A percentile compares a stretch with the other conserved stretches of the same genome.
phyloP scores from a whole-genome alignment of 2,888 invertebrate species.

The Microplitis manilae region DNA sequence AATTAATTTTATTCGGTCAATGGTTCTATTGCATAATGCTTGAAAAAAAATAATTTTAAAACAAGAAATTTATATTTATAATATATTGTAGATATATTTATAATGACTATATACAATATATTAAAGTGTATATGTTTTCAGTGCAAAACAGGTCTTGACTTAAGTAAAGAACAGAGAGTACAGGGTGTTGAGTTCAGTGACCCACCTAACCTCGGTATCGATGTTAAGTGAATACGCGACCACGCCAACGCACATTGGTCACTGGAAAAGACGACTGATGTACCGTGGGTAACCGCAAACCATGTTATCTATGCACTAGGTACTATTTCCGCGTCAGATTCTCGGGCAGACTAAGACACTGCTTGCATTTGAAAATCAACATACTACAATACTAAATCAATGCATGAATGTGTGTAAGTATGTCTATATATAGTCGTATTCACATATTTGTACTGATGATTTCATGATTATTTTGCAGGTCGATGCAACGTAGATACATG shows the following conservation, averaged over 20 bases:
- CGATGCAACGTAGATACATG: not conserved
- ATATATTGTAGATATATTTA: not conserved
- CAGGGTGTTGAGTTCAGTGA: constrained; percentile 61
- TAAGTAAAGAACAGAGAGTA: constrained; percentile 38
- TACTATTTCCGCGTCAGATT: constrained; percentile 63
- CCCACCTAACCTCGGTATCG: constrained; percentile 68
- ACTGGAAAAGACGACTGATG: constrained; percentile 40
- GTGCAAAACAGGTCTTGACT: constrained; percentile 23
- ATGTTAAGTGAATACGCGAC: constrained; percentile 63
- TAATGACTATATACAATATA: not conserved
- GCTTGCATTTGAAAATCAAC: constrained; percentile 14
- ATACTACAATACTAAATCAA: not conserved
- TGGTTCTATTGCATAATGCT: constrained; percentile 52
- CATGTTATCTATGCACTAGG: constrained; percentile 63
- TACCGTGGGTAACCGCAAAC: constrained; percentile 53
- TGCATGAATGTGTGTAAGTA: not conserved
- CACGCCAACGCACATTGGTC: constrained; percentile 57
- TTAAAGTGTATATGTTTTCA: constrained; percentile 38
- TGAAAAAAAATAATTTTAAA: not conserved
- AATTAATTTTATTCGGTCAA: constrained; percentile 70
- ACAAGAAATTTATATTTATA: not conserved
- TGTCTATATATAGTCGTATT: not conserved
- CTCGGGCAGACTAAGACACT: constrained; percentile 43
- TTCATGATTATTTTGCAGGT: not conserved
- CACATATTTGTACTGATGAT: not conserved